Evolutionary conservation across 2,888 invertebrate species (phyloP), one percentile per base, ranked within the genome.

Genomic region (Gastrophysa polygoni): DNA sequence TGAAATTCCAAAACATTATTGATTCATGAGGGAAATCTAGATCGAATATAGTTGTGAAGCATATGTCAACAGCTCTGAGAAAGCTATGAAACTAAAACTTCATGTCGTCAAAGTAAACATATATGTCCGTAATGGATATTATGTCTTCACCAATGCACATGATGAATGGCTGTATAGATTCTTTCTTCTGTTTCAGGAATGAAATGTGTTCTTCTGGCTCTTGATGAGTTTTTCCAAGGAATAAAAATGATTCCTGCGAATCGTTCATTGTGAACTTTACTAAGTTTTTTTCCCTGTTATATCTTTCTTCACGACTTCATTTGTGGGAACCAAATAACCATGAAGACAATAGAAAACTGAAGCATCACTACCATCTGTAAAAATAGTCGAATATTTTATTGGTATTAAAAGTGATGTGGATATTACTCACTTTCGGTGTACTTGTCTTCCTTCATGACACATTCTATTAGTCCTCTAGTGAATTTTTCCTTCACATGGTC

Each of bases 181-280:
- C 16, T 16, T 43, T 43, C 29, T 43, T 18, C 17, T 18, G 14
- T 54, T 54, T 54, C 17, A 54, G 16, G 24, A 14, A 43, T 10
- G 7, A 14, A 14, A 54, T 18, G 43, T 54, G 55, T 14, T 54
- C 38, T 54, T 54, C 55, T 38, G 44, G 2, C 29, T 54, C 18
- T 43, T 54, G 55, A 5, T 16, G 16, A 6, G 11, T 18, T 54
- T 54, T 34, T 54, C 55, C 55, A 29, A 24, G 38, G 20, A 21
- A 61, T 18, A 60, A 5, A 48, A 63, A 55, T 4, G 63, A 63
- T 43, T 63, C 63, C 43, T 61, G 63, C 14, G 60, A 63, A 55
- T 63, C 63, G 32, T 57, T 55, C n/a, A 63, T 63, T n/a, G 60
- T 57, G 28, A 55, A 63, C 46, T 61, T 63, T 6, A 28, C 38